These are phyloP conservation scores for Mesitornis unicolor DNA, from an alignment of 2,113 vertebrate species.

Conservation along the genomic window DNA sequence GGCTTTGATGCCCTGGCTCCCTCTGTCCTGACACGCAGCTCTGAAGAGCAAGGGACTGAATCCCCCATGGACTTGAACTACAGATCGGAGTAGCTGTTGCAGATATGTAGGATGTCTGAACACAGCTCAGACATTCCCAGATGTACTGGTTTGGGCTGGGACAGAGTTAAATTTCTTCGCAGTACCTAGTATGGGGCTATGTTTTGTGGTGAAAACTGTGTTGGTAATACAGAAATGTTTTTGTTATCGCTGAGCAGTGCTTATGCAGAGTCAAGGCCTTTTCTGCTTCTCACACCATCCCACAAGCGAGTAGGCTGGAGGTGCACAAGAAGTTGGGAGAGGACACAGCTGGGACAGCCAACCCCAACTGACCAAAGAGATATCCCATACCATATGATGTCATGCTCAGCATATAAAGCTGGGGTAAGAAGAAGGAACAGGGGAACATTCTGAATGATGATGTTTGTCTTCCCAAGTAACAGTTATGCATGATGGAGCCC, in stretches of 20 bases:
- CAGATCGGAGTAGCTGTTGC: neutral
- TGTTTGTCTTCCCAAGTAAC: neutral
- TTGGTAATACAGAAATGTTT: neutral
- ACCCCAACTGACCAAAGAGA: neutral
- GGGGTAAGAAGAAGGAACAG: neutral
- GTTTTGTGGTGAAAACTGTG: neutral
- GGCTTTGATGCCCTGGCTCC: neutral
- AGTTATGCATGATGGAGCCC: rapidly evolving
- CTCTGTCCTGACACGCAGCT: neutral
- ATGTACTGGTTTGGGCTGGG: neutral
- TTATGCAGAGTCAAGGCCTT: neutral
- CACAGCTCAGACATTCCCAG: neutral
- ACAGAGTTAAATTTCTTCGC: neutral
- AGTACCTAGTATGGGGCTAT: neutral
- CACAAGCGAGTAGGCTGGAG: neutral
- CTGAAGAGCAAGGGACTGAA: neutral
- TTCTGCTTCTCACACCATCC: neutral
- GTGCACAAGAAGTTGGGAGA: neutral
- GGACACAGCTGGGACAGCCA: neutral
- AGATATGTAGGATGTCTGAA: neutral
- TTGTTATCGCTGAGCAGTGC: neutral
- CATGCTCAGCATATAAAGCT: neutral
- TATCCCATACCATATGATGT: rapidly evolving
- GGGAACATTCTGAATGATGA: rapidly evolving
- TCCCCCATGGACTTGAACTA: neutral